Percentiles rank a stretch among this genome's conserved stretches.
These are phyloP conservation scores for Sycophila sp. DNA, from an alignment of 1,140 invertebrate species.

Conservation along the genomic window DNA sequence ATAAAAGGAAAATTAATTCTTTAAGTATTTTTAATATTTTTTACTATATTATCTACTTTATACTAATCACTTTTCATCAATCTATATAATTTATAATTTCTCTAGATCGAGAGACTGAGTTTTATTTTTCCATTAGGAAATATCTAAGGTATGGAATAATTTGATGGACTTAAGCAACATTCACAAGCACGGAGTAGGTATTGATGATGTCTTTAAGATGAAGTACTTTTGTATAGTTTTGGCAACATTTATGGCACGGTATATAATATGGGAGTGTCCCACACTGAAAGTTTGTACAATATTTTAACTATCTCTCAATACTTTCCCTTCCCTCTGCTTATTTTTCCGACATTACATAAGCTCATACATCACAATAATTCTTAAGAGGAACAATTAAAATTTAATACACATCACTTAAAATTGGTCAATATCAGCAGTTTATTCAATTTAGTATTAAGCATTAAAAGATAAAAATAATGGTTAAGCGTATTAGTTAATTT, in stretches of 20 bases:
- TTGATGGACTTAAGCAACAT: constrained; percentile 19
- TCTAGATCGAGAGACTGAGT: constrained; percentile 2
- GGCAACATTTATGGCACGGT: constrained; percentile 46
- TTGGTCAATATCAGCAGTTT: neutral
- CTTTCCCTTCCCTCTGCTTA: neutral
- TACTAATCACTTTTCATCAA: constrained; percentile 9
- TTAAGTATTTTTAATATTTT: neutral
- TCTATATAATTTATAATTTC: constrained; percentile 20
- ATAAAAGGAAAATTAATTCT: neutral
- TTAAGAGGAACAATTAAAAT: constrained; percentile 7
- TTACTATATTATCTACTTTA: neutral
- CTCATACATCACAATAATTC: constrained; percentile 17
- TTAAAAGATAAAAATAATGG: neutral
- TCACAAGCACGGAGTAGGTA: constrained; percentile 21
- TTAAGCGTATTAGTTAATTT: too few species aligned
- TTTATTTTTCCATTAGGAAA: neutral
- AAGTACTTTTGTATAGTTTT: constrained; percentile 33
- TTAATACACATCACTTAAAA: neutral
- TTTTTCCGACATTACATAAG: constrained; percentile 1
- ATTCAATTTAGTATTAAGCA: neutral
- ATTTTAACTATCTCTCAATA: constrained; percentile 19
- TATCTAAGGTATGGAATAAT: neutral
- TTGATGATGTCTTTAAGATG: constrained; percentile 12
- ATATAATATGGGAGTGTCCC: constrained; percentile 46
- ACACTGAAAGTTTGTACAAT: constrained; percentile 36